These are phyloP conservation scores for Arctocebus calabarensis DNA, from an alignment of 2,797 vertebrate genomes.

Conservation along the genomic window DNA sequence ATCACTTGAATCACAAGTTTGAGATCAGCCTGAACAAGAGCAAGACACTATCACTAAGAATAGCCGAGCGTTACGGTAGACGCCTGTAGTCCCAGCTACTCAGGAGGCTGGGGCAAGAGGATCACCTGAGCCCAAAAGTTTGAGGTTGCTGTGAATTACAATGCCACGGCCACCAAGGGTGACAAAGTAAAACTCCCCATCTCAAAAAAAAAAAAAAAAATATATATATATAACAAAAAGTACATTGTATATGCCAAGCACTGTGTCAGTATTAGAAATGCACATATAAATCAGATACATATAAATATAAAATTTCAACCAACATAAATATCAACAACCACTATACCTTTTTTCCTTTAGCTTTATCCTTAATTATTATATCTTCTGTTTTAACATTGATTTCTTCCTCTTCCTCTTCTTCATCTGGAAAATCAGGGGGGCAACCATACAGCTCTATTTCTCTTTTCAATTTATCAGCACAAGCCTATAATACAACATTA, in stretches of 20 bases:
- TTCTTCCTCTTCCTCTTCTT: slow-evolving; percentile 94
- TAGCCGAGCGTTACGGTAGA: too few relatives aligned
- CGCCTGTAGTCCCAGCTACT: too few relatives aligned
- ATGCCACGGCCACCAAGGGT: too few relatives aligned
- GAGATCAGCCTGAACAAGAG: too few relatives aligned
- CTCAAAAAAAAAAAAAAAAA: background rate
- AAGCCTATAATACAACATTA: slow-evolving; percentile 90
- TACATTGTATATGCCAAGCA: background rate
- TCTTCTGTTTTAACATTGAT: slow-evolving; percentile 89
- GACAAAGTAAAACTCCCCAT: too few relatives aligned
- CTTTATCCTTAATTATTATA: slow-evolving; percentile 95
- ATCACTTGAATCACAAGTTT: too few relatives aligned
- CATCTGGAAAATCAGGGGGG: slow-evolving; percentile 97
- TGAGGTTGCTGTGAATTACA: too few relatives aligned
- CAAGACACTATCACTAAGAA: too few relatives aligned
- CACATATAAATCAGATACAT: slow-evolving; percentile 13
- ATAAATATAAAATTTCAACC: slow-evolving; percentile 18
- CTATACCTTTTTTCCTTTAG: slow-evolving; percentile 97
- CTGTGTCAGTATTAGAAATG: background rate
- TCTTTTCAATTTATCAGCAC: slow-evolving; percentile 98
- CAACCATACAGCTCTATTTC: slow-evolving; percentile 97
- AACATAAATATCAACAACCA: slow-evolving; percentile 50
- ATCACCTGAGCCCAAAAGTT: too few relatives aligned
- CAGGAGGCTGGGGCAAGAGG: too few relatives aligned
- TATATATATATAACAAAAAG: background rate